phyloP scores from a whole-genome alignment of 2,113 vertebrate genomes.

The Pangasianodon gigas region DNA sequence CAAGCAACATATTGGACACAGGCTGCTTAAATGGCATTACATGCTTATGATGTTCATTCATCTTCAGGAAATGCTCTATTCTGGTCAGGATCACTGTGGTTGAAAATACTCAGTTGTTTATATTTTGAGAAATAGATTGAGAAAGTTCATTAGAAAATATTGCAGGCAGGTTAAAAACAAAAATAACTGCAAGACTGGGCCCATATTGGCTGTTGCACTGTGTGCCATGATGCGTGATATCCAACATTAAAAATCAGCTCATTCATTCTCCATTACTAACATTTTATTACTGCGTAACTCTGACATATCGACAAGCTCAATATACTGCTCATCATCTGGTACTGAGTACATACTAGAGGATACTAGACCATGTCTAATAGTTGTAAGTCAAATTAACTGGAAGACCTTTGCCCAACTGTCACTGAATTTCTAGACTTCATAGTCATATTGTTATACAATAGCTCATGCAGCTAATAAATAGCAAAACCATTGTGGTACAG shows the following conservation, averaged over 20 bases:
- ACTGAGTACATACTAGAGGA: background rate
- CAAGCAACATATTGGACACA: background rate
- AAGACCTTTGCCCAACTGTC: background rate
- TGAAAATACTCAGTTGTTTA: background rate
- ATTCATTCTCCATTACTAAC: background rate
- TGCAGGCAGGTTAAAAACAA: background rate
- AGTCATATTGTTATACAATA: background rate
- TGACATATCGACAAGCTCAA: background rate
- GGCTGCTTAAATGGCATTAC: background rate
- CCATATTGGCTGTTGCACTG: background rate
- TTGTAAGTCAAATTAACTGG: background rate
- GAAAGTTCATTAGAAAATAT: background rate
- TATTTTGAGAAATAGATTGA: background rate
- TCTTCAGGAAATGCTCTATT: background rate
- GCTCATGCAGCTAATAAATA: background rate
- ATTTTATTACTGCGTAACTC: background rate
- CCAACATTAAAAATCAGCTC: background rate
- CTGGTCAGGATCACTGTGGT: background rate
- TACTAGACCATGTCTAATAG: background rate
- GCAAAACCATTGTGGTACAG: too few relatives aligned
- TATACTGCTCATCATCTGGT: background rate
- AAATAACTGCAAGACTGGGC: background rate
- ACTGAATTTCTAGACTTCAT: background rate
- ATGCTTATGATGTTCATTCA: background rate
- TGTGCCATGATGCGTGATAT: background rate